Base-by-base conservation (phyloP, 2,888 invertebrate genomes). In the Leptarthrus brevirostris region DNA sequence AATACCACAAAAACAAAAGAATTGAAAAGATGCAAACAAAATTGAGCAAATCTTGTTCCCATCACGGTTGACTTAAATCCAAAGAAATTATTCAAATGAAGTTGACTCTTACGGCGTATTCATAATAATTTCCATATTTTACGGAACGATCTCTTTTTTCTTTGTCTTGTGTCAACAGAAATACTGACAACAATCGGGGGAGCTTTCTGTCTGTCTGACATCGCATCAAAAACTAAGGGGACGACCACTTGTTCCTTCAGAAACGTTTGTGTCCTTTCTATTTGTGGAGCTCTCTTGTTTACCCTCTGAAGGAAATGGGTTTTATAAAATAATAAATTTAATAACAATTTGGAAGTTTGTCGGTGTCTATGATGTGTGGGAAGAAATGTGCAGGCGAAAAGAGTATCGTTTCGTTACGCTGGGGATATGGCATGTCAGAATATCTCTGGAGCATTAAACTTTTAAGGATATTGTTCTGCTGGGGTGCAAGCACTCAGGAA, bases 311-410 rank as follows among this genome's bases (percentile, higher is more conserved):
- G 49, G 49, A 49, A 49, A 49, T 49, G 49, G 49, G 20, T 49
- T 49, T 49, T 49, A 49, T 18, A 49, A 49, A 49, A 49, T 49
- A 49, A 49, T 49, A 49, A 49, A 49, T 49, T 18, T 49, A 49
- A 49, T 49, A 49, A 49, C 49, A 49, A 49, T 49, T 49, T 49
- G 16, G 49, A 49, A 49, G 49, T 49, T 20, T 16, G 12, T 12
- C 18, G 49, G 20, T 16, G 12, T 49, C 20, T 49, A 49, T 49
- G 6, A 20, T 49, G 12, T 44, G n/a, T 4, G 44, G 44, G 16
- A 16, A 18, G 16, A 20, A 12, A n/a, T 49, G 6, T 16, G 49
- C 20, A 49, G 6, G 18, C 16, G 49, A 18, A 12, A 16, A 49
- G 12, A 47, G n/a, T 16, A 49, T 20, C 49, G 3, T 49, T 6